Base-by-base conservation (phyloP, 1,140 invertebrate species). In the Parasteatoda tepidariorum region DNA sequence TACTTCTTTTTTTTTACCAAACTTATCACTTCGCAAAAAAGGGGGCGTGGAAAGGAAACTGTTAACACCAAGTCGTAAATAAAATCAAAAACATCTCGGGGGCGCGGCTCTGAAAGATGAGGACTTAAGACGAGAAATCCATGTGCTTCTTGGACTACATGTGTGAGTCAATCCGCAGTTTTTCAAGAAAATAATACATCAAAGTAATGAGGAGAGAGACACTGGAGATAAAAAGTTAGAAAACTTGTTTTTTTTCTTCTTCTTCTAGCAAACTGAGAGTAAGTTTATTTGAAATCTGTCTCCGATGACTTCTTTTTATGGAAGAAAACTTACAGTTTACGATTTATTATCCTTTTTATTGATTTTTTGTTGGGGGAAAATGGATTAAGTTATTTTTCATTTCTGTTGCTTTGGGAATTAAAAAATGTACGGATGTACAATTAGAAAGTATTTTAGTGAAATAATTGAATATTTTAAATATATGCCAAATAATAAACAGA, bases 151-250 rank as follows among this genome's bases (percentile, higher is more conserved):
- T 48, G 61, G 73, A 34, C 59, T 61, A 34, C 57, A 34, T 59
- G 48, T 13, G 38, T 48, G n/a, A 61, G 48, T 74, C 71, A 38
- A 54, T 74, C 71, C 24, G 55, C 71, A 74, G 59, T 33, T 33
- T 13, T 28, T 24, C 18, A 13, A 26, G 68, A 57, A 71, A 71
- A 71, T 76, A 55, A 74, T 74, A 61, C 57, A 61, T 74, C 71
- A 74, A 38, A 28, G 71, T 38, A 74, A 61, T 74, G 75, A 78
- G 75, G 38, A 67, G 64, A 61, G 30, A 78, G 75, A 67, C 75
- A 67, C 75, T 30, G 15, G 62, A 67, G 75, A 78, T 66, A 78
- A 78, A 62, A 71, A 41, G 24, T 67, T 33, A 5, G 18, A 54
- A 55, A 54, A 24, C 7, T 59, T 9, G 9, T 59, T 59, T n/a